Conservation (phyloP, 2,888 invertebrate genomes). For the Nomada fabriciana region DNA sequence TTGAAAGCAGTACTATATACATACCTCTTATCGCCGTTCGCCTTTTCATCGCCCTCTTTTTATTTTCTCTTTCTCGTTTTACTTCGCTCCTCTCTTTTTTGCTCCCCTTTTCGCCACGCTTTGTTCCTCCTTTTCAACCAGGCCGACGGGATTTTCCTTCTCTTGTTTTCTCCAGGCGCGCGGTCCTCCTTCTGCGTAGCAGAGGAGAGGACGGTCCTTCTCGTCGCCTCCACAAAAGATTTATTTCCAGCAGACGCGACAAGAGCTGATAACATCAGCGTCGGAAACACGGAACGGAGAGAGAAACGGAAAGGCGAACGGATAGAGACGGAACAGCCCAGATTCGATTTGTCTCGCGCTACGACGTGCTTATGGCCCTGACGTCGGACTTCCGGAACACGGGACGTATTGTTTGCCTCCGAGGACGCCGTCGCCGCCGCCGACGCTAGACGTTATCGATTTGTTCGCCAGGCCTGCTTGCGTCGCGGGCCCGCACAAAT, state of each 20-base stretch:
- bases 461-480: conserved; percentile 12
- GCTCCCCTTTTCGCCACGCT: not conserved
- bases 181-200: conserved; percentile 1
- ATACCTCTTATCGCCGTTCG: not conserved
- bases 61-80: not conserved
- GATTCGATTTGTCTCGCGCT: conserved; percentile 66
- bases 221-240: conserved; percentile 62
- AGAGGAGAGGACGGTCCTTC: conserved; percentile 39
- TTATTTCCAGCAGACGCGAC: conserved; percentile 63
- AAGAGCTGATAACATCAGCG: conserved; percentile 56
- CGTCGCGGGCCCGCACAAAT: conserved; percentile 34
- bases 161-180: not conserved
- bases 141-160: not conserved
- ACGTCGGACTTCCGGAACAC: conserved; percentile 64
- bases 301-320: conserved; percentile 59
- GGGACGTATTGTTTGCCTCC: conserved; percentile 61
- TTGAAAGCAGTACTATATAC: not conserved
- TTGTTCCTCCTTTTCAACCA: conserved; percentile 16
- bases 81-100: not conserved
- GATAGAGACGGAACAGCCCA: conserved; percentile 50
- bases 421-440: conserved; percentile 33
- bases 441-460: conserved; percentile 54
- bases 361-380: conserved; percentile 65
- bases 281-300: conserved; percentile 37
- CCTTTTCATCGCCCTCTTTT: conserved; percentile 3